Base-by-base conservation (phyloP, 2,113 vertebrate genomes). In the Xenopus borealis region DNA sequence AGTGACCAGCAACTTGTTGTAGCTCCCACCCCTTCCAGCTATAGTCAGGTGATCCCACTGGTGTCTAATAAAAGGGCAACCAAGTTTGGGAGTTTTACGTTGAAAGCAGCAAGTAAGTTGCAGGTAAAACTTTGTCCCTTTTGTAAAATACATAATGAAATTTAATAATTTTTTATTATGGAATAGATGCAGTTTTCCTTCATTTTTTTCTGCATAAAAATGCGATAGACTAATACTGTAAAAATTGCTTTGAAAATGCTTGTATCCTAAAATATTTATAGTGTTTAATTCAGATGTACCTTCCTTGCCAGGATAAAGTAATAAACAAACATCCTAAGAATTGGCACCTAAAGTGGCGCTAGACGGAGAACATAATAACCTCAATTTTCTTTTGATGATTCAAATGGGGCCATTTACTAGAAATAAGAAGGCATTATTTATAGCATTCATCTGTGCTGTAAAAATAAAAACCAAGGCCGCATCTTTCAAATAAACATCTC, bases 401-500 rank as follows among this genome's bases (percentile, higher is more conserved):
- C 69, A 78, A 78, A 72, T 72, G 62, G 53, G 55, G 52, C 69
- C 64, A 72, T 78, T 72, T 78, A 66, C 33, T 44, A 78, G 62
- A 72, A 72, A 78, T 78, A 78, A 78, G 68, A 70, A 71, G 69
- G 72, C 70, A 72, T 76, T 76, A 76, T 76, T 76, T 76, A 63
- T 69, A 57, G 66, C 73, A 76, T 69, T 76, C 47, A 69, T 69
- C 59, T 14, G 47, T 64, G 50, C 73, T 76, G 73, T 63, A 63
- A 76, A 76, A 76, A 76, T 76, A 76, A 52, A 44, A 69, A 76
- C 63, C 73, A 76, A 69, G 66, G 73, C 66, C 47, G 63, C 57
- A 68, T 69, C 46, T 76, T 76, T 76, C 63, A 76, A 76, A 69
- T 76, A 55, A 27, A 27, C 69, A 61, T 62, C 73, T 76, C 58